These are phyloP conservation scores for Torymus texanus DNA, from an alignment of 2,888 invertebrate species.

Conservation along the genomic window DNA sequence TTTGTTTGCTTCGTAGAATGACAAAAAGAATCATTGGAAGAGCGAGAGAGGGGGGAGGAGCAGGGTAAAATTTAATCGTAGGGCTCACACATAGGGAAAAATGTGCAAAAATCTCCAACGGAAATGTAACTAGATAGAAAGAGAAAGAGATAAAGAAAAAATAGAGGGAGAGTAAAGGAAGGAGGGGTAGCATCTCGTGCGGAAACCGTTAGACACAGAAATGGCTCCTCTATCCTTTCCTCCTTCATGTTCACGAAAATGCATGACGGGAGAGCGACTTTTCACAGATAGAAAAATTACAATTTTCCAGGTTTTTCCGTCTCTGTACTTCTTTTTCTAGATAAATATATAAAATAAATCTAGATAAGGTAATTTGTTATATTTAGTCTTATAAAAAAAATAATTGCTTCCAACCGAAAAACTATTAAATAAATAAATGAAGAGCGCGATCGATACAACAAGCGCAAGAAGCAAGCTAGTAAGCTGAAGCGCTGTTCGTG, in stretches of 20 bases:
- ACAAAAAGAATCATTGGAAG: neutral
- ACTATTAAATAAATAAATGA: too few relatives aligned
- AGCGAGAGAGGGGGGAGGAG: neutral
- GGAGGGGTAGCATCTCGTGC: conserved; percentile 57
- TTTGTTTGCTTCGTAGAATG: neutral
- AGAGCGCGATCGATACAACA: too few relatives aligned
- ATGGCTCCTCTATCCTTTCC: conserved; percentile 49
- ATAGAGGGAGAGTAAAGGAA: conserved; percentile 31
- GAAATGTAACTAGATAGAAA: neutral
- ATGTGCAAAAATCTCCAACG: neutral
- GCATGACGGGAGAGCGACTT: neutral
- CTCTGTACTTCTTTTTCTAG: too few relatives aligned
- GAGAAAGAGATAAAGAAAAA: conserved; percentile 8
- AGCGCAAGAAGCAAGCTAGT: too few relatives aligned
- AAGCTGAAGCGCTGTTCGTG: too few relatives aligned
- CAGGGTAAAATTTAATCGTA: neutral
- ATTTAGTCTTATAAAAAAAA: too few relatives aligned
- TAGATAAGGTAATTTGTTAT: too few relatives aligned
- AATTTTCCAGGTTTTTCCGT: too few relatives aligned
- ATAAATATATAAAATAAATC: too few relatives aligned
- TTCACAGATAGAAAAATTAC: too few relatives aligned
- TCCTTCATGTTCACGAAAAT: conserved; percentile 16
- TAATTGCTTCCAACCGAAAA: too few relatives aligned
- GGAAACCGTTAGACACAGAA: conserved; percentile 58
- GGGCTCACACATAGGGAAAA: neutral